Base-by-base conservation (phyloP, 2,888 invertebrate species). In the Electrophaes corylata region DNA sequence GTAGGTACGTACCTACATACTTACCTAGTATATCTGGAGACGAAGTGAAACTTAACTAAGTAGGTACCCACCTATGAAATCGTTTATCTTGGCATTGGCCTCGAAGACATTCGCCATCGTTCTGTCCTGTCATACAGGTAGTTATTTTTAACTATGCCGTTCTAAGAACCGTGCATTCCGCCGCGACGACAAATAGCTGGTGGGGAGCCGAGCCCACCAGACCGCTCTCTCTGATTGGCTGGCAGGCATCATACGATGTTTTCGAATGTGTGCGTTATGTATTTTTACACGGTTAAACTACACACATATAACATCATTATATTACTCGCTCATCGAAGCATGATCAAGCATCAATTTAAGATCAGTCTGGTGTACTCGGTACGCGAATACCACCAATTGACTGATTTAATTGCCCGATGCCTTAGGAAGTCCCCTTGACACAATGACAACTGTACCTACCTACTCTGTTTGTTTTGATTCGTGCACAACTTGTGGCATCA, bases 141-240 rank as follows among this genome's bases (percentile, higher is more conserved):
- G 89, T 89, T 90, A 91, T 89, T 91, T 90, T 88, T 89, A 90
- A 81, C 88, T 83, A 83, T 83, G 85, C 84, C 83, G 81, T 84
- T 89, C 85, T 84, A 75, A 83, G 82, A 84, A 81, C 73, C 75
- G 79, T 79, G 79, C 90, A 90, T 90, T 87, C 91, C 89, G 67
- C 75, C 69, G 80, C 60, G 44, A 31, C 44, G 41, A n/a, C 31
- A 20, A 33, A 51, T 14, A 48, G 71, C 67, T 83, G 78, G 88
- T 84, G 89, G 91, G 89, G 86, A 80, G 91, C 70, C 92, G 87
- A 91, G 92, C 92, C 92, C 92, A 91, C 91, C 78, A 78, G 80
- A 79, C 74, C 65, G 73, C 69, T 55, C 39, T 39, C 63, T 78
- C 64, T 68, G 66, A 92, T 92, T 92, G 92, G 92, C 75, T 78